Evolutionary conservation across 2,797 vertebrate genomes (phyloP), one percentile per base, ranked within the genome.

Genomic region (Rhynchotus rufescens): DNA sequence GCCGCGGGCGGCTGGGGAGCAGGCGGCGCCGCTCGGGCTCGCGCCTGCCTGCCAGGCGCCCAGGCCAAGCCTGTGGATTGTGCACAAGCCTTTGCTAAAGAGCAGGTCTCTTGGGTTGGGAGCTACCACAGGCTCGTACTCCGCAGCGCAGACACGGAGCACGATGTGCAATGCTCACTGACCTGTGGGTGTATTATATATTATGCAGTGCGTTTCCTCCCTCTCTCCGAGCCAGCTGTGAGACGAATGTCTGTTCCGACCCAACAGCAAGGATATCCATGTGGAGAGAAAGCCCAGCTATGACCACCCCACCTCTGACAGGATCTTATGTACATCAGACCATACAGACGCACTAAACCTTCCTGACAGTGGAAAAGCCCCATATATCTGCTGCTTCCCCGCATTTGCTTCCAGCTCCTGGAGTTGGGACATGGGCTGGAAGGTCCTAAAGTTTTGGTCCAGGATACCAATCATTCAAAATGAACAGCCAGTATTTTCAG

Each of bases 71-170:
- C 71, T 0, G 2, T 32, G 28, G 52, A 84, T 54, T 44, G 88
- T 68, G 65, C 49, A 6, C 84, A 81, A 92, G 52, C 84, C 86
- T 92, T 89, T 3, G 4, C 52, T 85, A 65, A 93, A 93, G 86
- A 93, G 81, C 81, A 30, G 1, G 88, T 83, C 86, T 94, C 88
- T 9, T 23, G 91, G 89, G 94, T 32, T 80, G 78, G 42, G 75
- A 76, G 56, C 5, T 13, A 14, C 81, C 80, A 76, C 88, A 86
- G 80, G 2, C 75, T 88, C 61, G 28, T 30, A 59, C 59, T 61
- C 42, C 1, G 62, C 9, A 2, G 76, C 7, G 4, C 84, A 88
- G 90, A 34, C 32, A 3, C 57, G 11, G 67, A 94, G 88, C 72
- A 3, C 78, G 72, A 76, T 42, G 81, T 0, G 4, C 12, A 12